Percentiles rank a stretch among this genome's conserved stretches.
Conservation (phyloP, 2,797 vertebrate species). For the Platalea minor region DNA sequence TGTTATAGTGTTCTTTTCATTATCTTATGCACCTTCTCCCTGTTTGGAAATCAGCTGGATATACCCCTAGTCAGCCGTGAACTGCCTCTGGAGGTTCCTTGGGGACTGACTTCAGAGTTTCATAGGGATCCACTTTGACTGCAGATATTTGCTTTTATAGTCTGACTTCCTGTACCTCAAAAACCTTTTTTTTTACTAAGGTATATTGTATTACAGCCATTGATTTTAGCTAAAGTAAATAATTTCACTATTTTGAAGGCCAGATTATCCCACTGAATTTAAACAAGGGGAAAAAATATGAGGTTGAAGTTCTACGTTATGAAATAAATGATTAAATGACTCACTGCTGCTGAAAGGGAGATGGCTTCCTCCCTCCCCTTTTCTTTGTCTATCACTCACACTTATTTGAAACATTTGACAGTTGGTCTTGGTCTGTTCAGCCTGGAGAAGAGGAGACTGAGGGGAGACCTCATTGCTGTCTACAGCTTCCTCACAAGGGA, state of each 20-base stretch:
- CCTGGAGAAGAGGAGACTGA: too few species aligned
- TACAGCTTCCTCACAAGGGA: too few species aligned
- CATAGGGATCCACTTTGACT: not conserved
- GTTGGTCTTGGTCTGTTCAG: not conserved
- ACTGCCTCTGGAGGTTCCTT: not conserved
- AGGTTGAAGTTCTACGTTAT: not conserved
- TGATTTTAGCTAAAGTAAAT: not conserved
- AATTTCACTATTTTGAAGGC: not conserved
- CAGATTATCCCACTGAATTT: not conserved
- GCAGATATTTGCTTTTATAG: fast-evolving
- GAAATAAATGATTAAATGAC: not conserved
- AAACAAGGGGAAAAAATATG: not conserved
- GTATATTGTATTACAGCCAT: not conserved
- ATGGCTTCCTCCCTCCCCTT: not conserved
- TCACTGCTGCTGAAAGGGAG: not conserved
- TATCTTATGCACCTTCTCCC: not conserved
- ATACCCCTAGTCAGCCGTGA: not conserved
- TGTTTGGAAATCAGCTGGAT: not conserved
- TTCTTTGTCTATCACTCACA: not conserved
- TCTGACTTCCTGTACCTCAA: not conserved
- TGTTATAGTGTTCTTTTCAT: not conserved
- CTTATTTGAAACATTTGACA: not conserved
- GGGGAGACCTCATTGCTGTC: too few species aligned
- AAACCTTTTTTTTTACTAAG: not conserved
- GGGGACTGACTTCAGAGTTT: not conserved